Evolutionary conservation across 2,113 vertebrate species (phyloP).

Genomic region (Mixornis gularis): DNA sequence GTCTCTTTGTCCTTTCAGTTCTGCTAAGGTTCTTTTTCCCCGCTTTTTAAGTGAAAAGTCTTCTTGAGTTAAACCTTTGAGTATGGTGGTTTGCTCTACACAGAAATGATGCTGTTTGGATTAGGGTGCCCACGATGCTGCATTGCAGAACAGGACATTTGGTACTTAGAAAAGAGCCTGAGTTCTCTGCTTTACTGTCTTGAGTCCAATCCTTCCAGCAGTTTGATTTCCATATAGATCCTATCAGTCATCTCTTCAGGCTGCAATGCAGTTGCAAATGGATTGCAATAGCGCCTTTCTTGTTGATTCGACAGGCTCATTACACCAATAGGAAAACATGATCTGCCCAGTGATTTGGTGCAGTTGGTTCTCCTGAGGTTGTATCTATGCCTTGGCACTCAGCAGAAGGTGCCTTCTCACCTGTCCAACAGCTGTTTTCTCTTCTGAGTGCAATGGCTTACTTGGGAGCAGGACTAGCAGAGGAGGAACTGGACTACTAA

Average conservation of each 20-base stretch:
- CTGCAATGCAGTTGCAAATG: not conserved
- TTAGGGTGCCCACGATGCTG: accelerated
- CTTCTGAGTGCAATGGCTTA: not conserved
- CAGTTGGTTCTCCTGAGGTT: not conserved
- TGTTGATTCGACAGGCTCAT: not conserved
- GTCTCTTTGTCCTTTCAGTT: not conserved
- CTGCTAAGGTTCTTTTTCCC: not conserved
- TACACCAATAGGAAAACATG: accelerated
- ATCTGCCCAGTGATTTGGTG: not conserved
- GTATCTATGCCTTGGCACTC: not conserved
- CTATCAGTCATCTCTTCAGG: not conserved
- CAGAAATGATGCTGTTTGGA: not conserved
- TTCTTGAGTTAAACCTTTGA: not conserved
- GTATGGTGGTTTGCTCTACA: not conserved
- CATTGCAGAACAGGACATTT: not conserved
- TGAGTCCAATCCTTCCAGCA: not conserved
- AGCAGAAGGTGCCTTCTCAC: not conserved
- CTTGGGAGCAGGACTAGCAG: not conserved
- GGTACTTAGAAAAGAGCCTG: not conserved
- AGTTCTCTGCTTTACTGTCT: not conserved
- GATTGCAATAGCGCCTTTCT: not conserved
- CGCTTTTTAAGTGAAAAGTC: not conserved
- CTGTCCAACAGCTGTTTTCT: not conserved
- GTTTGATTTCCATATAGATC: not conserved
- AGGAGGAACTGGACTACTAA: not conserved